phyloP scores from a whole-genome alignment of 2,888 invertebrate genomes.

The Apamea crenata region DNA sequence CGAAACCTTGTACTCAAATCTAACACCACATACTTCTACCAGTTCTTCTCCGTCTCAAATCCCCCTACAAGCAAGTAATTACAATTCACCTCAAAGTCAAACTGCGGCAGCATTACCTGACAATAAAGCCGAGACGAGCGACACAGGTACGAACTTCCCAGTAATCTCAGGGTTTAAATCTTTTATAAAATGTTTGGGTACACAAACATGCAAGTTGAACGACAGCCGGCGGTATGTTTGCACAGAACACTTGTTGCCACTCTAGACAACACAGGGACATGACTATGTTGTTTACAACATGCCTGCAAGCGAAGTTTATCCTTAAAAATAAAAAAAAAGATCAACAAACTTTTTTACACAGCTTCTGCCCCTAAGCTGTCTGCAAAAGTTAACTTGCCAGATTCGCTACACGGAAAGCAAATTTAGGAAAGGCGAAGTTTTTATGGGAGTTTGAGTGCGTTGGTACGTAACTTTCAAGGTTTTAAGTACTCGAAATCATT shows the following conservation, averaged over 20 bases:
- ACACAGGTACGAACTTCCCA: constrained; percentile 36
- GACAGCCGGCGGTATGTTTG: constrained; percentile 65
- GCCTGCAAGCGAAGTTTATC: constrained; percentile 75
- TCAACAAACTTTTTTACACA: constrained; percentile 62
- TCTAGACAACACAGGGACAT: constrained; percentile 62
- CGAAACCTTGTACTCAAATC: neutral
- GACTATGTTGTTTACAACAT: constrained; percentile 74
- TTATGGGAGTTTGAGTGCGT: constrained; percentile 33
- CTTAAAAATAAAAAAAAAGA: constrained; percentile 73
- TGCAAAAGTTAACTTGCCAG: constrained; percentile 56
- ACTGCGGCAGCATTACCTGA: constrained; percentile 31
- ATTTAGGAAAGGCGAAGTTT: constrained; percentile 51
- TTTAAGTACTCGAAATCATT: constrained; percentile 13
- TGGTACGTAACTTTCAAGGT: neutral
- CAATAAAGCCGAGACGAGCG: constrained; percentile 41
- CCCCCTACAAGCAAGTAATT: constrained; percentile 26
- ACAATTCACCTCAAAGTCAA: constrained; percentile 42
- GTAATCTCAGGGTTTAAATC: constrained; percentile 60
- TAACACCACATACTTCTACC: neutral
- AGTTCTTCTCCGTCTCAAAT: neutral
- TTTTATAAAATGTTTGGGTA: constrained; percentile 65
- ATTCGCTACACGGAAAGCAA: constrained; percentile 55
- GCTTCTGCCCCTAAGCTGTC: constrained; percentile 45
- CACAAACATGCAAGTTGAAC: constrained; percentile 63
- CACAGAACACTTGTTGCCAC: constrained; percentile 74